phyloP scores from a whole-genome alignment of 2,888 invertebrate species.

The Synergus laeviventris region DNA sequence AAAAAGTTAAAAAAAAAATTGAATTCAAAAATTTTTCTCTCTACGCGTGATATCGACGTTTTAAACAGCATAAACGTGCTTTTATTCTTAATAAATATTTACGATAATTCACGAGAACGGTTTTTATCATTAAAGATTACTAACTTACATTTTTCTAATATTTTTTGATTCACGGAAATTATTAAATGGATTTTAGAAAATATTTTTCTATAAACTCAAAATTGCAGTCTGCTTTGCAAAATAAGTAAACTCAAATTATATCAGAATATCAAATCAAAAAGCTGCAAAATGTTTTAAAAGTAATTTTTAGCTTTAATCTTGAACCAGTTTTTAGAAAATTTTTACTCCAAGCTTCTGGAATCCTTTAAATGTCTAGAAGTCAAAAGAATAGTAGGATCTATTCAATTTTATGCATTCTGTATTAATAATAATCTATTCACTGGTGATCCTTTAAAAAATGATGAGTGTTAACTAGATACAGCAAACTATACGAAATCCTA shows the following conservation, averaged over 20 bases:
- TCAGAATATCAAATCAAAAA: not conserved
- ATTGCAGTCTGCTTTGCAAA: not conserved
- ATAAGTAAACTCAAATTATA: not conserved
- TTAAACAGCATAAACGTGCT: not conserved
- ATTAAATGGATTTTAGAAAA: not conserved
- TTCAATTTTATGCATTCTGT: not conserved
- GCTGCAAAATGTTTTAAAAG: not conserved
- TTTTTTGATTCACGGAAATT: not conserved
- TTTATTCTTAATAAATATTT: slow-evolving; percentile 2
- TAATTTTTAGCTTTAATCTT: not conserved
- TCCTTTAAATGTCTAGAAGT: not conserved
- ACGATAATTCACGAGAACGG: not conserved
- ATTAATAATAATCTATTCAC: not conserved
- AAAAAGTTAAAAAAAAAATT: not conserved
- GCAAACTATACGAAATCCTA: slow-evolving; percentile 9
- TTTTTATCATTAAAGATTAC: not conserved
- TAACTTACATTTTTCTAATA: not conserved
- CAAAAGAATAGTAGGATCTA: not conserved
- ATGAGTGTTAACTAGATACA: not conserved
- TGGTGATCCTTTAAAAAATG: not conserved
- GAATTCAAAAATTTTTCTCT: not conserved
- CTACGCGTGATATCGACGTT: not conserved
- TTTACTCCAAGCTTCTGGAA: not conserved
- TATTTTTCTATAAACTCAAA: not conserved
- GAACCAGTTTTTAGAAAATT: not conserved